These are phyloP conservation scores for Embidobia sp. DNA, from an alignment of 2,888 invertebrate genomes.

Conservation along the genomic window DNA sequence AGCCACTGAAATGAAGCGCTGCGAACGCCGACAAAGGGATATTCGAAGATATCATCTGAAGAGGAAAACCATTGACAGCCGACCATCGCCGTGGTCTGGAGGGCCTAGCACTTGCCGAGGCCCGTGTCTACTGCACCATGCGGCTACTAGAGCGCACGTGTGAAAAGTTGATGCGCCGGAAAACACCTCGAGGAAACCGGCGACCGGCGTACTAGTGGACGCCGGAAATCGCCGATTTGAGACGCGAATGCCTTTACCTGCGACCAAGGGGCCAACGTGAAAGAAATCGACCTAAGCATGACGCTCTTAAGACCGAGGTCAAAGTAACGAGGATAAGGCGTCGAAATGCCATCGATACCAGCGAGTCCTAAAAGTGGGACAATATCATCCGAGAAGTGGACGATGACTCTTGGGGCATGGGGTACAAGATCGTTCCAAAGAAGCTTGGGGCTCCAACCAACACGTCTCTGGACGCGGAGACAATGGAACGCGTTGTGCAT, in stretches of 20 bases:
- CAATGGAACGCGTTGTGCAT: background rate
- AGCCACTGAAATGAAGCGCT: slow-evolving; percentile 1
- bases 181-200: background rate
- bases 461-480: slow-evolving; percentile 51
- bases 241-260: background rate
- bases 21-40: background rate
- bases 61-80: background rate
- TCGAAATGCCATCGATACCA: background rate
- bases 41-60: background rate
- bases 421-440: slow-evolving; percentile 28
- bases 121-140: slow-evolving; percentile 3
- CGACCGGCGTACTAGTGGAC: slow-evolving; percentile 67
- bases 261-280: background rate
- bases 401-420: slow-evolving; percentile 37
- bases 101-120: background rate
- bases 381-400: slow-evolving; percentile 13
- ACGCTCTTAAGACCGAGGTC: too few relatives aligned
- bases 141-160: slow-evolving; percentile 24
- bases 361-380: background rate
- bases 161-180: slow-evolving; percentile 53
- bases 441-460: background rate
- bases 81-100: background rate
- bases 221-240: slow-evolving; percentile 6
- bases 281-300: too few relatives aligned
- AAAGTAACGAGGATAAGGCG: background rate